phyloP scores from a whole-genome alignment of 2,797 vertebrate genomes.

The Neomorphus geoffroyi region DNA sequence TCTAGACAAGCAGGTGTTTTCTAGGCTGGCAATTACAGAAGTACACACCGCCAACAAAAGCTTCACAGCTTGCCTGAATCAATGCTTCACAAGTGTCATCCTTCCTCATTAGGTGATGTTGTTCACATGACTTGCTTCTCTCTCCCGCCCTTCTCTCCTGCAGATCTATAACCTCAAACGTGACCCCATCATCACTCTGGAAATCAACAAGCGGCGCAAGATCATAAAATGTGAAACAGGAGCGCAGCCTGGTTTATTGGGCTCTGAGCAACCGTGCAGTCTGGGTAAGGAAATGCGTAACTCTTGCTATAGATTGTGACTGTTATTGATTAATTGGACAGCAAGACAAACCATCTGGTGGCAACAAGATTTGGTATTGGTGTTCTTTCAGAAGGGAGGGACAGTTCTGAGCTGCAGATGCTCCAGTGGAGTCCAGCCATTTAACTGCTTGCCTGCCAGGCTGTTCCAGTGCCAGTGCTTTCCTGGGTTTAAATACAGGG shows the following conservation, averaged over 20 bases:
- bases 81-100: background rate
- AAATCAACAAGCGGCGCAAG: background rate
- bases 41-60: background rate
- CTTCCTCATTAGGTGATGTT: background rate
- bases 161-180: conserved; percentile 27
- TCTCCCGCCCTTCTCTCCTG: background rate
- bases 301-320: background rate
- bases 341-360: conserved; percentile 44
- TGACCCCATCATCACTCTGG: conserved; percentile 1
- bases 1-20: conserved; percentile 1
- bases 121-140: background rate
- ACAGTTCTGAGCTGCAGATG: background rate
- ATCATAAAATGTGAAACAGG: background rate
- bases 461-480: background rate
- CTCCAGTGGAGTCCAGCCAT: background rate
- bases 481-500: background rate
- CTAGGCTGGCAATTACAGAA: background rate
- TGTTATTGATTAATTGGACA: conserved; percentile 37
- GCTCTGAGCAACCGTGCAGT: background rate
- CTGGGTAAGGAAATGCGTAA: conserved; percentile 9
- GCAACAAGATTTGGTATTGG: conserved; percentile 11
- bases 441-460: background rate
- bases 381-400: conserved; percentile 1
- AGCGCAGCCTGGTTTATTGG: background rate
- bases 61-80: conserved; percentile 31